Base-by-base conservation (phyloP, 2,888 invertebrate genomes). In the Lasius fuliginosus region DNA sequence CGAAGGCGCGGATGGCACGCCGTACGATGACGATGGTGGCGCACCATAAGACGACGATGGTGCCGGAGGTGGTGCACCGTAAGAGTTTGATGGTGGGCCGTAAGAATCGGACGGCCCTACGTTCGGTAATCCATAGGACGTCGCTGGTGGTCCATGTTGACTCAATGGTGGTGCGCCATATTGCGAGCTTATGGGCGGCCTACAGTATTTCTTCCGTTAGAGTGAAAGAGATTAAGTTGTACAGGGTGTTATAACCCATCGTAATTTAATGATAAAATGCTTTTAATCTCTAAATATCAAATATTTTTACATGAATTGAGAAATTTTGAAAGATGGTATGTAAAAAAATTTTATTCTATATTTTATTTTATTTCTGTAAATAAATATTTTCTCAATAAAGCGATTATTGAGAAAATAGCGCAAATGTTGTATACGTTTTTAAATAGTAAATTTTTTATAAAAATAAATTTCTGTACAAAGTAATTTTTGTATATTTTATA, bases 51-150 rank as follows among this genome's bases (percentile, higher is more conserved):
- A 85, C 0, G 84, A 36, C 0, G 89, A 68, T 6, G 91, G 91
- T 1, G 88, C 87, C 12, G 85, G 74, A 5, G 89, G 84, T 18
- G 89, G 86, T 8, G 91, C 88, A n/a, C 90, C 89, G 23, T 91
- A 89, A 3, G 90, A 87, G 5, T n/a, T 49, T 4, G 83, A 6
- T 67, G 79, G 60, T 67, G 82, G 71, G 3, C 86, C 83, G 33
- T 89, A 87, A 5, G 90, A 87, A 60, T 83, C 73, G 6, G 83
- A 77, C 8, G 84, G 75, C 1, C 90, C 90, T 84, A 85, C 58
- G 53, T 87, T 85, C 0, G 94, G 94, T 0, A 86, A 87, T 5
- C 94, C 93, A 15, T 93, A 92, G 18, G 91, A 91, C 9, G 91
- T 36, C 11, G 92, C 49, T 73, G 93, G 91, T 49, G 23, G 23